phyloP scores from a whole-genome alignment of 1,140 invertebrate genomes.

The Drosophila pseudoobscura region DNA sequence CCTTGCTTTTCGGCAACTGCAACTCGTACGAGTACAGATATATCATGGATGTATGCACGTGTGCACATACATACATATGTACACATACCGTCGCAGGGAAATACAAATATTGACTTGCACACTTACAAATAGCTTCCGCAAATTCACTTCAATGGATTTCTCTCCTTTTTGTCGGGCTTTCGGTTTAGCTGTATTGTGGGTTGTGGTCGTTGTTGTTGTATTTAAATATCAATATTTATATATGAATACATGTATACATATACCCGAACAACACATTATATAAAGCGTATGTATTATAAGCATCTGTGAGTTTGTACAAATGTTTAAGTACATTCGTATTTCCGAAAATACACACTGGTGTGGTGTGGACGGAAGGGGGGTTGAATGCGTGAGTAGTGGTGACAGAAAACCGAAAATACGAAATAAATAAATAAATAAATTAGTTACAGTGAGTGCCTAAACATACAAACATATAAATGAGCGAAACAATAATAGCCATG shows the following conservation, averaged over 20 bases:
- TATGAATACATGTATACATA: slow-evolving; percentile 3
- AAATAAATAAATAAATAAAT: slow-evolving; percentile 37
- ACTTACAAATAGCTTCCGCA: slow-evolving; percentile 71
- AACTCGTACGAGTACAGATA: too few relatives aligned
- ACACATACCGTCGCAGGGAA: slow-evolving; percentile 28
- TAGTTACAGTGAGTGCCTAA: slow-evolving; percentile 22
- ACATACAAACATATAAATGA: slow-evolving; percentile 17
- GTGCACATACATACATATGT: slow-evolving; percentile 2
- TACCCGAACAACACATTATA: not conserved
- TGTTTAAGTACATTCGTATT: slow-evolving; percentile 22
- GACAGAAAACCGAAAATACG: slow-evolving; percentile 20
- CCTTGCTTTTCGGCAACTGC: not conserved
- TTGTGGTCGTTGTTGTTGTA: slow-evolving; percentile 10
- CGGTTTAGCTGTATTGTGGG: slow-evolving; percentile 7
- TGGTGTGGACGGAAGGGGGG: not conserved
- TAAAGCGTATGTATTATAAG: not conserved
- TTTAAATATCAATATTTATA: slow-evolving; percentile 45
- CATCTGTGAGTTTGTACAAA: too few relatives aligned
- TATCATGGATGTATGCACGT: not conserved
- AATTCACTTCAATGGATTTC: slow-evolving; percentile 54
- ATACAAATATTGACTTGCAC: slow-evolving; percentile 60
- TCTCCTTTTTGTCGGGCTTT: slow-evolving; percentile 15
- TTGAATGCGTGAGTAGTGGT: too few relatives aligned
- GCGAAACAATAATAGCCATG: slow-evolving; percentile 10
- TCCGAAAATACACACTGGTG: slow-evolving; percentile 8